These are phyloP conservation scores for Dicrurus megarhynchus DNA, from an alignment of 2,113 vertebrate species.

Conservation along the genomic window DNA sequence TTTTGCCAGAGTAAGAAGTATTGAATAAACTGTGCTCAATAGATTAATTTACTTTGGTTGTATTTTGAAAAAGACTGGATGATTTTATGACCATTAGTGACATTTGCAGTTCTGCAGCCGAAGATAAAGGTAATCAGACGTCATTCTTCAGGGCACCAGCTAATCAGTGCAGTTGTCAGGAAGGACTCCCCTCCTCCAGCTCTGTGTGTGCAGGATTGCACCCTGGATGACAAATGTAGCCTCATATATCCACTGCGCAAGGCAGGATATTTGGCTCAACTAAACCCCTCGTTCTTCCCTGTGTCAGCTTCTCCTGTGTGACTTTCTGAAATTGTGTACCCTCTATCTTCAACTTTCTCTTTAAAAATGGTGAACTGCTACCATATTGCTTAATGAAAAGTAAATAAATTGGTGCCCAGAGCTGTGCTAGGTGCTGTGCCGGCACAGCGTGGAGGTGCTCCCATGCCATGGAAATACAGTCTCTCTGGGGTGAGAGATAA, in stretches of 20 bases:
- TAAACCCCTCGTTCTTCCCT: not conserved
- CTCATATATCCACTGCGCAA: not conserved
- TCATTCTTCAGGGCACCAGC: conserved; percentile 55
- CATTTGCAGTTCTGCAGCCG: conserved; percentile 46
- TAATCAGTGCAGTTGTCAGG: conserved; percentile 57
- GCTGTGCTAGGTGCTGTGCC: not conserved
- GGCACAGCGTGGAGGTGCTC: not conserved
- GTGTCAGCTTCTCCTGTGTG: not conserved
- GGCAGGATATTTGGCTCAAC: not conserved
- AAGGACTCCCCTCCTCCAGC: conserved; percentile 33
- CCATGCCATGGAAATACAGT: rapidly evolving
- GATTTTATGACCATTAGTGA: conserved; percentile 62
- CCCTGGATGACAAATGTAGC: not conserved
- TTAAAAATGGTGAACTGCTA: not conserved
- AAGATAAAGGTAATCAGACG: conserved; percentile 63
- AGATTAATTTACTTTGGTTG: conserved; percentile 54
- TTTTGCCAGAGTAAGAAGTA: conserved; percentile 55
- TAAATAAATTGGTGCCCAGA: not conserved
- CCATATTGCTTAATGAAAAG: not conserved
- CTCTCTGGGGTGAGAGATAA: not conserved
- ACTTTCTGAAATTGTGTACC: not conserved
- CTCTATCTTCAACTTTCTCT: not conserved
- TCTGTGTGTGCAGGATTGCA: not conserved
- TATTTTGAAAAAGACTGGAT: conserved; percentile 57
- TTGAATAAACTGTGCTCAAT: conserved; percentile 62